Base-by-base conservation (phyloP, 2,888 invertebrate species). In the Mythimna vitellina region DNA sequence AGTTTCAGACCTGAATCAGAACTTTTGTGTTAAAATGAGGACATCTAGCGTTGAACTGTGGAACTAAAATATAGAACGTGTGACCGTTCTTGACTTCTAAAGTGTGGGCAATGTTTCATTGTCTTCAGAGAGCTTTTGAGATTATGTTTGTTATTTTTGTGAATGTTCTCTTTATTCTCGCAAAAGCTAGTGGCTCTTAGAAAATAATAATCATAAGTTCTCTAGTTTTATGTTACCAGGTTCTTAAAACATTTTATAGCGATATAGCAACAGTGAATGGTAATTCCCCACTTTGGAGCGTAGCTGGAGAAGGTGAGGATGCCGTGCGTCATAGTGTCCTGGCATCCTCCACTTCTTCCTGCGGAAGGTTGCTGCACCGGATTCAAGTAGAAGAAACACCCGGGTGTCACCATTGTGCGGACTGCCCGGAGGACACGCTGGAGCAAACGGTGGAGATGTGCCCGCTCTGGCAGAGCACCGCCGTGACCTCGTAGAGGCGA, bases 1-100 rank as follows among this genome's bases (percentile, higher is more conserved):
- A 65, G 32, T 69, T 75, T 70, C 64, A 22, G 25, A 64, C 80
- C 53, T 61, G 60, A 54, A 12, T 70, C 53, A 57, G 54, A 69
- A 58, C 69, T 60, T 56, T 71, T 57, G 10, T 49, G 69, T 29
- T 69, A 25, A 4, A 46, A 20, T 61, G 42, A n/a, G 17, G 65
- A 51, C 65, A 78, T 68, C 65, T 58, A 63, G 65, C 20, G 32
- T 22, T 20, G 14, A 53, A 63, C 12, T 49, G 10, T 63, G 56
- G 29, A 69, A 68, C 57, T 67, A 62, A 63, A 68, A 53, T 66
- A 56, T 53, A 0, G n/a, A 64, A 62, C 22, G 3, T 56, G 54
- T 58, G 69, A 70, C 67, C 65, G 38, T 32, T 70, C 65, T 63
- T 56, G 54, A 62, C 73, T 68, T 65, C 32, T 42, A 10, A 69